A percentile compares a stretch with the other conserved stretches of the same genome.
These are phyloP conservation scores for Pherbina coryleti DNA, from an alignment of 2,888 invertebrate genomes.

Conservation along the genomic window DNA sequence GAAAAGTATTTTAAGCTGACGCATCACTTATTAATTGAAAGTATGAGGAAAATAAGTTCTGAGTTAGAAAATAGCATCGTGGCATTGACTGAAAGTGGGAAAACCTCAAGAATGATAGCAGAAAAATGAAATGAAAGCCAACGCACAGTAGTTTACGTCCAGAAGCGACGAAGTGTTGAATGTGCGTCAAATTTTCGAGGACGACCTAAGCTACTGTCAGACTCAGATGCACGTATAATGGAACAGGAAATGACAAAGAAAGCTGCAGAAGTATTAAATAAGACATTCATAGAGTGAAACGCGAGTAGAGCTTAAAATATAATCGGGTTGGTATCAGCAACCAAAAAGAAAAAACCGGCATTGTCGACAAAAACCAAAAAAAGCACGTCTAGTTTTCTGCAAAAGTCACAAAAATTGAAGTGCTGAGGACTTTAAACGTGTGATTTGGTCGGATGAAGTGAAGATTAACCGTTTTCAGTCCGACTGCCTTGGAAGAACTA, in stretches of 20 bases:
- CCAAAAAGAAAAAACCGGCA: no score
- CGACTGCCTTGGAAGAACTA: no score
- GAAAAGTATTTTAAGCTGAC: no score
- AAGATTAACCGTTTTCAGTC: not conserved
- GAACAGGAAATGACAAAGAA: not conserved
- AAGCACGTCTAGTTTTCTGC: not conserved
- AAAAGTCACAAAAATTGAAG: slow-evolving; percentile 4
- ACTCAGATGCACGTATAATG: slow-evolving; percentile 26
- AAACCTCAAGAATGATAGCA: not conserved
- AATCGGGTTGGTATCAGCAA: not conserved
- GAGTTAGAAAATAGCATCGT: not conserved
- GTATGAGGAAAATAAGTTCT: no score
- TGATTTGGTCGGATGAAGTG: not conserved
- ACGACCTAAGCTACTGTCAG: no score
- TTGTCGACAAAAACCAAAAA: not conserved
- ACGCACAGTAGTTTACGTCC: not conserved
- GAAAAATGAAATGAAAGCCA: not conserved
- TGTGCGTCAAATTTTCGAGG: not conserved
- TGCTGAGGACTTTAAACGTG: not conserved
- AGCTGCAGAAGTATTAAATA: not conserved
- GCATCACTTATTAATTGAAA: no score
- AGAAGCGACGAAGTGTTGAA: not conserved
- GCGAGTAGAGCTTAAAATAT: not conserved
- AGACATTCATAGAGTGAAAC: not conserved
- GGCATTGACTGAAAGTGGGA: not conserved